Percentiles rank a stretch among this genome's conserved stretches.
phyloP scores from a whole-genome alignment of 2,888 invertebrate species.

The Lysandra bellargus region DNA sequence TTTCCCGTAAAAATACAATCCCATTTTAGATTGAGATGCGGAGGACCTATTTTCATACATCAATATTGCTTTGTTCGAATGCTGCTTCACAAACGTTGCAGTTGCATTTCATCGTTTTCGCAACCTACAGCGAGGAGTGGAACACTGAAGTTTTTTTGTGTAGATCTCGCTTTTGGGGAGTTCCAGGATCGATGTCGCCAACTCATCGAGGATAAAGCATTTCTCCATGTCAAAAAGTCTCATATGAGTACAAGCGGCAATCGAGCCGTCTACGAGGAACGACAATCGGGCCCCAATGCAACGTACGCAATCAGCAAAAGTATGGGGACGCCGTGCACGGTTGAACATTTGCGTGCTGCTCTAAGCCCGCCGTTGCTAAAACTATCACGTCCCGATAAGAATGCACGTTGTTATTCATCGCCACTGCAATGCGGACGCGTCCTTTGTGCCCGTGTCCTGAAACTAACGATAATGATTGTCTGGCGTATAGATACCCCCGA shows the following conservation, averaged over 20 bases:
- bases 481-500: neutral
- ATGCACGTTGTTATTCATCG: conserved; percentile 19
- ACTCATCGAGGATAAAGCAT: too few relatives aligned
- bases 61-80: neutral
- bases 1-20: neutral
- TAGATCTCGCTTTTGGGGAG: too few relatives aligned
- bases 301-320: conserved; percentile 17
- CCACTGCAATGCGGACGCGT: conserved; percentile 27
- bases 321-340: neutral
- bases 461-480: conserved; percentile 14
- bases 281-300: neutral
- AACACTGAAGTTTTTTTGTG: too few relatives aligned
- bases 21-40: neutral
- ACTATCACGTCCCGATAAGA: conserved; percentile 27
- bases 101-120: neutral
- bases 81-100: too few relatives aligned
- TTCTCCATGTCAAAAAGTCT: neutral
- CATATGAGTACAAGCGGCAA: neutral
- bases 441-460: conserved; percentile 22
- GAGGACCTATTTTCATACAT: neutral
- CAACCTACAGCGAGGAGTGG: neutral
- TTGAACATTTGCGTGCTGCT: conserved; percentile 14
- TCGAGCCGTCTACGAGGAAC: neutral
- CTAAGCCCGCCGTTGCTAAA: conserved; percentile 1
- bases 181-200: too few relatives aligned